Conservation (phyloP, 1,140 invertebrate genomes). For the Drosophila yakuba region DNA sequence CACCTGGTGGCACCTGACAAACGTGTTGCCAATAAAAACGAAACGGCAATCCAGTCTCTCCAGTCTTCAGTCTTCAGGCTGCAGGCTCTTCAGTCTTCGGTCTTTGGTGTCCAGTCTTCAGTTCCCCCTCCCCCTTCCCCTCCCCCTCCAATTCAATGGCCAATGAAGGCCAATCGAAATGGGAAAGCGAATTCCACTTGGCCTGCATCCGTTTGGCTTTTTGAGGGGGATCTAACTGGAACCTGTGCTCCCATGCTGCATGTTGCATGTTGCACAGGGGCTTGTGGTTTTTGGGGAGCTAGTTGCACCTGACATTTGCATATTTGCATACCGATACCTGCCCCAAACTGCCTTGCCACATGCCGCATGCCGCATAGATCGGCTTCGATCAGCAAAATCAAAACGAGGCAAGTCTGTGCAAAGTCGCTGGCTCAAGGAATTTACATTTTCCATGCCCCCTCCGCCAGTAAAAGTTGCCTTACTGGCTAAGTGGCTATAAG, state of each 20-base stretch:
- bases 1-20: conserved; percentile 40
- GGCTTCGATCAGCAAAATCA: conserved; percentile 1
- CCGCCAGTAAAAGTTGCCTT: conserved; percentile 49
- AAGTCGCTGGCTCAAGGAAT: conserved; percentile 20
- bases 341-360: conserved; percentile 41
- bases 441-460: conserved; percentile 27
- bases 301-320: conserved; percentile 9
- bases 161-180: conserved; percentile 43
- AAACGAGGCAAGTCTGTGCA: conserved; percentile 2
- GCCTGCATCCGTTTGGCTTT: conserved; percentile 42
- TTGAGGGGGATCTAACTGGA: conserved; percentile 41
- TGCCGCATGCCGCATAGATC: conserved; percentile 31
- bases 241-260: background rate
- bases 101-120: background rate
- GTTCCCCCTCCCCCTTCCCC: background rate
- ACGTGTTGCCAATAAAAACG: conserved; percentile 79
- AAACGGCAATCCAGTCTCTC: conserved; percentile 57
- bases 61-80: background rate
- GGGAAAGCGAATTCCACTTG: conserved; percentile 76
- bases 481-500: conserved; percentile 28
- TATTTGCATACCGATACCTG: conserved; percentile 52
- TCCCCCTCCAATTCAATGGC: background rate
- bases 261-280: background rate
- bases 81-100: background rate
- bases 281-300: conserved; percentile 1